Percentiles rank a stretch among this genome's conserved stretches.
Conservation (phyloP, 2,113 vertebrate genomes). For the Pseudorasbora parva region DNA sequence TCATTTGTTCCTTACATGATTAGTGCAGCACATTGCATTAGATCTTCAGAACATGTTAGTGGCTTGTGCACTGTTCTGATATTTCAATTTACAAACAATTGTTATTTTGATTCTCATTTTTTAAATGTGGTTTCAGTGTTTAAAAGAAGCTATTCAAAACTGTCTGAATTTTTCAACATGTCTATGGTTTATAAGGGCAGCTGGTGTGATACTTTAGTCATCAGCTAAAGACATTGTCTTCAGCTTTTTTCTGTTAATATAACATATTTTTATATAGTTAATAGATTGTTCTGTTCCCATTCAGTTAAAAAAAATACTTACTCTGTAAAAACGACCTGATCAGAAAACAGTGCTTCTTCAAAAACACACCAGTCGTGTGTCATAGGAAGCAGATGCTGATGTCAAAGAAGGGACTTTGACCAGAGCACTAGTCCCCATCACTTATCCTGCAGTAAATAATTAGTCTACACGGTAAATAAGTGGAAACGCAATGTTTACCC, state of each 20-base stretch:
- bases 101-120: background rate
- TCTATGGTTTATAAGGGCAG: too few relatives aligned
- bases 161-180: too few relatives aligned
- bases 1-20: background rate
- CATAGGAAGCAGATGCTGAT: conserved; percentile 16
- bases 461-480: conserved; percentile 70
- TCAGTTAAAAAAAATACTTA: background rate
- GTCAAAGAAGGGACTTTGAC: conserved; percentile 50
- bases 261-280: background rate
- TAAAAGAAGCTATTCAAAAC: too few relatives aligned
- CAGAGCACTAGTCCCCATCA: conserved; percentile 25
- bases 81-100: background rate
- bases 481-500: conserved; percentile 54
- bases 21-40: background rate
- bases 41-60: background rate
- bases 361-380: background rate
- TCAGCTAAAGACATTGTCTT: too few relatives aligned
- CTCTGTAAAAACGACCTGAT: background rate
- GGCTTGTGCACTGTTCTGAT: background rate
- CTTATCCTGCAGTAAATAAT: conserved; percentile 73
- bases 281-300: conserved; percentile 4
- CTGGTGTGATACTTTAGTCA: too few relatives aligned
- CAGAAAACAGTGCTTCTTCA: background rate
- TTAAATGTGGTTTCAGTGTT: background rate
- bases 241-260: too few relatives aligned